phyloP scores from a whole-genome alignment of 2,888 invertebrate genomes.

The Diplolepis rosae region DNA sequence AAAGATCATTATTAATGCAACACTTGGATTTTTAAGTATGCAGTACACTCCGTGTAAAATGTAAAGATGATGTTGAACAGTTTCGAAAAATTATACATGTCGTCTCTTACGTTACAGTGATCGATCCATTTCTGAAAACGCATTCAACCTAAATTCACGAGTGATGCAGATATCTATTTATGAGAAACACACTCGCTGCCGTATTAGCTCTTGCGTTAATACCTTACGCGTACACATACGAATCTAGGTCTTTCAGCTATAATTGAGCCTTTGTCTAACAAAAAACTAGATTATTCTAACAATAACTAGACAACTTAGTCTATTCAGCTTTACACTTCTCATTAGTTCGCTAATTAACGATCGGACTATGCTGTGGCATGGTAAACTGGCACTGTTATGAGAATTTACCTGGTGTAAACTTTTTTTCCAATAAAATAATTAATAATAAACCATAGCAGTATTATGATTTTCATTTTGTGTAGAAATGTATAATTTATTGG shows the following conservation, averaged over 20 bases:
- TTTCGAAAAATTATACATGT: not conserved
- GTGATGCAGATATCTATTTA: constrained; percentile 51
- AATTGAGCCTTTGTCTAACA: constrained; percentile 50
- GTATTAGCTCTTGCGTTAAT: constrained; percentile 33
- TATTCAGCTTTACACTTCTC: constrained; percentile 38
- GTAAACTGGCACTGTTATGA: constrained; percentile 51
- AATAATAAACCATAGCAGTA: too few species aligned
- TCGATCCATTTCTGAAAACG: constrained; percentile 11
- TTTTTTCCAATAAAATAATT: too few species aligned
- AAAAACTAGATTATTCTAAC: constrained; percentile 46
- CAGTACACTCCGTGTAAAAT: constrained; percentile 9
- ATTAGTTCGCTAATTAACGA: constrained; percentile 54
- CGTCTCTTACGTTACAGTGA: not conserved
- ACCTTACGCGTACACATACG: constrained; percentile 38
- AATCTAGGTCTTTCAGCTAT: constrained; percentile 52
- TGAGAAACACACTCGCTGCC: constrained; percentile 50
- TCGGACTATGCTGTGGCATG: constrained; percentile 50
- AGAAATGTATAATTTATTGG: too few species aligned
- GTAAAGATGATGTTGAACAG: not conserved
- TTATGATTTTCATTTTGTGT: too few species aligned
- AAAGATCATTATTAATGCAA: not conserved
- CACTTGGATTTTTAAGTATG: not conserved
- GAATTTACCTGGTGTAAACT: too few species aligned
- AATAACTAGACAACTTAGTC: constrained; percentile 41
- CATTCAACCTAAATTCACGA: constrained; percentile 26